Evolutionary conservation across 2,113 vertebrate species (phyloP).

Genomic region (Vulpes ferrilata): DNA sequence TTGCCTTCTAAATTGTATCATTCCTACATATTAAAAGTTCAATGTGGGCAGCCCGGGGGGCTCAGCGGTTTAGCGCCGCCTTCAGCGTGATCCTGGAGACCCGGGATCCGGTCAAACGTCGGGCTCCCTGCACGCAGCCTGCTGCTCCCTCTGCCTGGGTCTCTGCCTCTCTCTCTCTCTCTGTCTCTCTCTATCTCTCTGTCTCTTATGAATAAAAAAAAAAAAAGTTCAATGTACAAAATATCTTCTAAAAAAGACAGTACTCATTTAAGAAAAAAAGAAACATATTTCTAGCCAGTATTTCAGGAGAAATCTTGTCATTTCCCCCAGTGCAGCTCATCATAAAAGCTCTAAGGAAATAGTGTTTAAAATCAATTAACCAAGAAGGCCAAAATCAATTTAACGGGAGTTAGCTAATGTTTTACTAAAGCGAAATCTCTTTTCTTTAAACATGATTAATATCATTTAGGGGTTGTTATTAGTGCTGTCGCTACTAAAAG

Average conservation of each 20-base stretch:
- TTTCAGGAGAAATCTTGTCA: conserved; percentile 60
- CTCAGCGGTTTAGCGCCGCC: too few relatives aligned
- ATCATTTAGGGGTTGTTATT: conserved; percentile 72
- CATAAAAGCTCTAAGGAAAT: conserved; percentile 79
- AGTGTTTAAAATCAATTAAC: conserved; percentile 81
- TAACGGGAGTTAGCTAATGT: conserved; percentile 77
- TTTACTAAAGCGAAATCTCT: conserved; percentile 71
- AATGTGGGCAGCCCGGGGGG: background rate
- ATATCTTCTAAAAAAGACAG: conserved; percentile 18
- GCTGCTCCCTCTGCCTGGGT: too few relatives aligned
- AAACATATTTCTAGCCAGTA: background rate
- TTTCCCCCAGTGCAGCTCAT: conserved; percentile 1
- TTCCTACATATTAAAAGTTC: conserved; percentile 5
- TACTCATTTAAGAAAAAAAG: background rate
- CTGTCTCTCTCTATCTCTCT: too few relatives aligned
- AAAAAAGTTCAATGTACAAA: conserved; percentile 24
- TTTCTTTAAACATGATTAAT: conserved; percentile 77
- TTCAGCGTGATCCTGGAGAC: too few relatives aligned
- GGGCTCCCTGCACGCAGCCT: too few relatives aligned
- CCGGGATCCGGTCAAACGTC: too few relatives aligned
- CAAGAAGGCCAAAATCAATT: conserved; percentile 79
- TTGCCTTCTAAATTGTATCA: conserved; percentile 42
- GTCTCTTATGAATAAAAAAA: too few relatives aligned
- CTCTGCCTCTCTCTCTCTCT: too few relatives aligned
- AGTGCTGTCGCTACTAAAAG: conserved; percentile 68